Conservation (phyloP, 2,888 invertebrate genomes). For the Drosophila basisetae region DNA sequence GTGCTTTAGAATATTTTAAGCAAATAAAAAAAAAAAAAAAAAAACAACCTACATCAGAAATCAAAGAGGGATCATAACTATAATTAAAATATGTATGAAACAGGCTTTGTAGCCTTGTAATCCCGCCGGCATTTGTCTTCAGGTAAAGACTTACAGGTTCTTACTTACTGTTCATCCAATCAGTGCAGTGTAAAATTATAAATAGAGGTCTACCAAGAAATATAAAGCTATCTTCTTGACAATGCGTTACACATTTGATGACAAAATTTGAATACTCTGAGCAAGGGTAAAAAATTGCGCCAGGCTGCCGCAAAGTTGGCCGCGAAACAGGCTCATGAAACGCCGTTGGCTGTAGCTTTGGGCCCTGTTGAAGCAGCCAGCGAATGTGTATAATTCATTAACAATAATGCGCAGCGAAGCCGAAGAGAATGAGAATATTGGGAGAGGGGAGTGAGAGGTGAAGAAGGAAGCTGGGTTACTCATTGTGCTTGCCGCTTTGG, state of each 20-base stretch:
- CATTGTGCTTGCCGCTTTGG: constrained; percentile 50
- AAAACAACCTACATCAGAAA: not conserved
- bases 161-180: not conserved
- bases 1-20: not conserved
- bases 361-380: constrained; percentile 36
- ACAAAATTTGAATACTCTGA: not conserved
- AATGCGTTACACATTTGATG: not conserved
- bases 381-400: constrained; percentile 75
- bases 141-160: not conserved
- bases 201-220: not conserved
- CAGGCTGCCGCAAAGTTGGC: constrained; percentile 33
- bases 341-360: constrained; percentile 41
- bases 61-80: not conserved
- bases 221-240: not conserved
- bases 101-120: not conserved
- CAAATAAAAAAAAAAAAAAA: not conserved
- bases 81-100: not conserved
- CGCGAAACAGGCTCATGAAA: constrained; percentile 62
- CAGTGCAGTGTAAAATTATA: not conserved
- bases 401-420: constrained; percentile 68
- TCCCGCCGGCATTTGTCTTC: not conserved
- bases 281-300: constrained; percentile 25
- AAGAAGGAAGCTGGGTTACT: not conserved
- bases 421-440: constrained; percentile 14
- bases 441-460: not conserved